Evolutionary conservation across 1,140 invertebrate genomes (phyloP), one percentile per base, ranked within the genome.

Genomic region (Metopolophium dirhodum): DNA sequence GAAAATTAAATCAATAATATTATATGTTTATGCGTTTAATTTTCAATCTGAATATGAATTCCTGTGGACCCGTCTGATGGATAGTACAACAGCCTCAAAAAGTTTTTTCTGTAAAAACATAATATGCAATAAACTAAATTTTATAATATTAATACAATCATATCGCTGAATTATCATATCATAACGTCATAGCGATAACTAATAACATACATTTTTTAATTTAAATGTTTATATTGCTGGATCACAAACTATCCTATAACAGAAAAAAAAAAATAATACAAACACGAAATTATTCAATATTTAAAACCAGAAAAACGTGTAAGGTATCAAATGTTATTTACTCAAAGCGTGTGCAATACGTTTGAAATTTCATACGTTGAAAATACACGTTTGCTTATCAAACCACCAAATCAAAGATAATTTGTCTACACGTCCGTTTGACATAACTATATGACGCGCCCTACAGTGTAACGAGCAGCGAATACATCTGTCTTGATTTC

Each of bases 401-500:
- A 30, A 41, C 88, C 51, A 41, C 23, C 35, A 90, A 90, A 90
- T 61, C 51, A 61, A 35, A 45, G 89, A 90, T 90, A 90, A 90
- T 68, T 61, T 89, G 88, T 89, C 35, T 26, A 89, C 88, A 89
- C 35, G 35, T 89, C 51, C 22, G 22, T 41, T 89, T 89, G 88
- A 89, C 88, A 89, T 41, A 35, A 26, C 88, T 35, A 37, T 68
- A 41, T n/a, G 89, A n/a, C 54, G 87, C 22, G 9, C 88, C 35
- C 49, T 26, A 41, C 35, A 6, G 37, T 90, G 54, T 61, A 68
- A 68, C 89, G 41, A 90, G 11, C 14, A 47, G 37, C 54, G 41
- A 90, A 90, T 30, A 68, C 89, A 90, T 90, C 89, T 68, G 89
- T 90, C 89, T 90, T 90, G 89, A 90, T 90, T 68, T 68, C 89